Percentiles rank a stretch among this genome's conserved stretches.
phyloP scores from a whole-genome alignment of 2,797 vertebrate genomes.

The Microctenopoma steveboyesi region DNA sequence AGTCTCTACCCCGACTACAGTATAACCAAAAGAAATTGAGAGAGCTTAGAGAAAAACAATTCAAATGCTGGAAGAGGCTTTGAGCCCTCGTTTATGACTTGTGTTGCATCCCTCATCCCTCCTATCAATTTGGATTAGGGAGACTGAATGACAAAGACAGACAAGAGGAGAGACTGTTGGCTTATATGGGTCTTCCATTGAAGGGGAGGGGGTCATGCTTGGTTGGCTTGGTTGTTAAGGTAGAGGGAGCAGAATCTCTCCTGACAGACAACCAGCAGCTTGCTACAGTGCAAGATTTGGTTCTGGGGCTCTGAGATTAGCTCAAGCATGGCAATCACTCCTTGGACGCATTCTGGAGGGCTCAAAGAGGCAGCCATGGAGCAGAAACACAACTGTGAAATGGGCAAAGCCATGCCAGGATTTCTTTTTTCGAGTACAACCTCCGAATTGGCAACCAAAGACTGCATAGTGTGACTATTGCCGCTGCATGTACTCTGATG shows the following conservation, averaged over 20 bases:
- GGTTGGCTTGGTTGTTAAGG: constrained; percentile 72
- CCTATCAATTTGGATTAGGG: constrained; percentile 66
- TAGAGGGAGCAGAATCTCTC: constrained; percentile 72
- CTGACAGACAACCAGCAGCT: constrained; percentile 75
- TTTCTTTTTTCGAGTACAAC: constrained; percentile 2
- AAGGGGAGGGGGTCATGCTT: constrained; percentile 66
- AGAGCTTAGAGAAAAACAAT: constrained; percentile 58
- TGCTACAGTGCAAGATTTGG: constrained; percentile 68
- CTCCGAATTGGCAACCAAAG: constrained; percentile 32
- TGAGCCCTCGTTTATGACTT: constrained; percentile 49
- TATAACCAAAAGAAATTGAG: constrained; percentile 31
- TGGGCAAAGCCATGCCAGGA: constrained; percentile 43
- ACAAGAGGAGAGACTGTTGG: constrained; percentile 47
- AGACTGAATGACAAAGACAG: constrained; percentile 49
- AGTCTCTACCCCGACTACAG: constrained; percentile 15
- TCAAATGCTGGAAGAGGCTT: constrained; percentile 55
- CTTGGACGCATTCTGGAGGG: constrained; percentile 63
- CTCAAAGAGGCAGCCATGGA: constrained; percentile 64
- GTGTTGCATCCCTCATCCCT: constrained; percentile 56
- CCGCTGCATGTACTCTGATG: constrained; percentile 5
- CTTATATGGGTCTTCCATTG: constrained; percentile 52
- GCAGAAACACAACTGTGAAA: constrained; percentile 40
- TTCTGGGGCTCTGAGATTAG: constrained; percentile 79
- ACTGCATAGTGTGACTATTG: constrained; percentile 16
- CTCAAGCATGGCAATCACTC: constrained; percentile 76